These are phyloP conservation scores for Heliconius ismenius DNA, from an alignment of 2,888 invertebrate species.

Conservation along the genomic window DNA sequence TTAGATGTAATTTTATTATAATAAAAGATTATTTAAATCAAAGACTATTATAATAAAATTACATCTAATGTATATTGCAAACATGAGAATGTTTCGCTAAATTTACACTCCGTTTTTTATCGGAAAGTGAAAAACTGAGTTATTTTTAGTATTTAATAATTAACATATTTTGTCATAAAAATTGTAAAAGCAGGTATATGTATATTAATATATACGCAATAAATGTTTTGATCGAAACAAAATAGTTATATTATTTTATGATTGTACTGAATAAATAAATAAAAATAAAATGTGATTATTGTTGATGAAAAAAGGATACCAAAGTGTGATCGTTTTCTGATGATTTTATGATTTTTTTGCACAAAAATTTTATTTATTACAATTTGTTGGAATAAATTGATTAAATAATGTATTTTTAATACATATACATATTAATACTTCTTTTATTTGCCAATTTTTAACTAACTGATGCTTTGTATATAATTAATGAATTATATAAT, in stretches of 20 bases:
- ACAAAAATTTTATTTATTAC: not conserved
- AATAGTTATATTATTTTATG: not conserved
- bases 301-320: not conserved
- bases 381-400: not conserved
- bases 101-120: not conserved
- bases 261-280: not conserved
- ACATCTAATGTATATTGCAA: no score
- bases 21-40: no score
- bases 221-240: not conserved
- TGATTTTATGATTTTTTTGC: not conserved
- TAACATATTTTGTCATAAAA: not conserved
- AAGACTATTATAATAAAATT: no score
- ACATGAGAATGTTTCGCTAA: not conserved
- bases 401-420: not conserved
- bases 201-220: not conserved
- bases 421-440: not conserved
- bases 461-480: not conserved
- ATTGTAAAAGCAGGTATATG: not conserved
- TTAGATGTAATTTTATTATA: no score
- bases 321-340: slow-evolving; percentile 2
- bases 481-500: no score
- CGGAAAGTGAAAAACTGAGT: not conserved
- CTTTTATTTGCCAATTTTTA: not conserved
- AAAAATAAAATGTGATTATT: not conserved
- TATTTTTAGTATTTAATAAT: not conserved